Percentiles rank a stretch among this genome's conserved stretches.
phyloP scores from a whole-genome alignment of 2,888 invertebrate genomes.

The Drosophila pegasa region DNA sequence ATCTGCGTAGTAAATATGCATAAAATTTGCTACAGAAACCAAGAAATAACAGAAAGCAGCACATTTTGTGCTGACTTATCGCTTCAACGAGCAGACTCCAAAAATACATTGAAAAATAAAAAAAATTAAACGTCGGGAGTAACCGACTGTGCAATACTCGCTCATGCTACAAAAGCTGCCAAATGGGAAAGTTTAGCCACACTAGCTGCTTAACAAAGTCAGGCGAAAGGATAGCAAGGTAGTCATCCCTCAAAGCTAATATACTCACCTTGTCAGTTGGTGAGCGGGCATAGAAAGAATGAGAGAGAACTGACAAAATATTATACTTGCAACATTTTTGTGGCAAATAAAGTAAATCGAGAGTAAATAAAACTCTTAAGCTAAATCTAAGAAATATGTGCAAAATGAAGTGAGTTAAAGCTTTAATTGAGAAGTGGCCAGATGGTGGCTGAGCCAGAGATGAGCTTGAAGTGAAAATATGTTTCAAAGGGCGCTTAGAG shows the following conservation, averaged over 20 bases:
- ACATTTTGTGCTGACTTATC: slow-evolving; percentile 36
- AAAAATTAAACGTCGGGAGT: not conserved
- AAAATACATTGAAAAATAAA: slow-evolving; percentile 1
- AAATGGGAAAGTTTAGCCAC: too few species aligned
- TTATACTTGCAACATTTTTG: slow-evolving; percentile 11
- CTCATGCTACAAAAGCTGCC: too few species aligned
- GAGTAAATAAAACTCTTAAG: slow-evolving; percentile 25
- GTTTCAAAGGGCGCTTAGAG: too few species aligned
- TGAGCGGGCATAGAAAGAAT: not conserved
- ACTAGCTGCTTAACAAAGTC: too few species aligned
- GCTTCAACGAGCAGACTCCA: slow-evolving; percentile 20
- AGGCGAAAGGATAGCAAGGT: too few species aligned
- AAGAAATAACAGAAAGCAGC: slow-evolving; percentile 39
- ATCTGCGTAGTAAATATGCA: slow-evolving; percentile 30
- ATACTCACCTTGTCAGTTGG: not conserved
- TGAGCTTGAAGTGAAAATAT: too few species aligned
- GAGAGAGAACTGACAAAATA: not conserved
- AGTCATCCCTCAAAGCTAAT: not conserved
- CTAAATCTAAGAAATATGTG: slow-evolving; percentile 9
- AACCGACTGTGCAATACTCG: not conserved
- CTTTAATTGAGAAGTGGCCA: slow-evolving; percentile 2
- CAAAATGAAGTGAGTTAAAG: slow-evolving; percentile 2
- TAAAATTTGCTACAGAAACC: slow-evolving; percentile 15
- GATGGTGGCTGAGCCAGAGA: not conserved
- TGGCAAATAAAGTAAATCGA: slow-evolving; percentile 31